Conservation (phyloP, 2,888 invertebrate species). For the Scaptomyza polygonia region DNA sequence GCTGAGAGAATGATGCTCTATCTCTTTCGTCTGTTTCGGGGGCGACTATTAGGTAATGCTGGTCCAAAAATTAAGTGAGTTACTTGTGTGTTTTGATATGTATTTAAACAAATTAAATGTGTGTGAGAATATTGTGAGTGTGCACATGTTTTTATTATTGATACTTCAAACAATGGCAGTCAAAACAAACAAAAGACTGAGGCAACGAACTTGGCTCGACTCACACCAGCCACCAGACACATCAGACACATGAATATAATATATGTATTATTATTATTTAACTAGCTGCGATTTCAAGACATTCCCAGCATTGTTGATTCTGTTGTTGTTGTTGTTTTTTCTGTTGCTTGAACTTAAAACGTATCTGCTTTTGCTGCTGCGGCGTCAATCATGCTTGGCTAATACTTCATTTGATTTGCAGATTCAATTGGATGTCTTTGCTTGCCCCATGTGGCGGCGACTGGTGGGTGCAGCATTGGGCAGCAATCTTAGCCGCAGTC, state of each 20-base stretch:
- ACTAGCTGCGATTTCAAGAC: slow-evolving; percentile 67
- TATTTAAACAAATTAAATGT: slow-evolving; percentile 71
- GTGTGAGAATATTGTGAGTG: slow-evolving; percentile 46
- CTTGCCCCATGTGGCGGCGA: slow-evolving; percentile 49
- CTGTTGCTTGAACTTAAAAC: slow-evolving; percentile 17
- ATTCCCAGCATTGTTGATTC: slow-evolving; percentile 75
- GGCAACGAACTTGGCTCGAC: slow-evolving; percentile 62
- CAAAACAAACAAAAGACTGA: slow-evolving; percentile 71
- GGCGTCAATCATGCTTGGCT: slow-evolving; percentile 53
- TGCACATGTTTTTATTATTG: slow-evolving; percentile 58
- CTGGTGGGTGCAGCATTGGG: slow-evolving; percentile 52
- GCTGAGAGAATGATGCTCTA: slow-evolving; percentile 46
- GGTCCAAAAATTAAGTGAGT: slow-evolving; percentile 67
- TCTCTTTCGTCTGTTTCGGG: neutral
- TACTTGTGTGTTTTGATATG: slow-evolving; percentile 54
- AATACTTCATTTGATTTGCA: slow-evolving; percentile 58
- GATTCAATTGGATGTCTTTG: slow-evolving; percentile 43
- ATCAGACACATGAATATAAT: slow-evolving; percentile 36
- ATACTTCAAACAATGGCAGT: slow-evolving; percentile 46
- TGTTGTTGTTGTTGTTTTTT: slow-evolving; percentile 14
- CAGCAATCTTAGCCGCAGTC: slow-evolving; percentile 21
- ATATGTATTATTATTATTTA: slow-evolving; percentile 64
- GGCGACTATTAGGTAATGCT: slow-evolving; percentile 38
- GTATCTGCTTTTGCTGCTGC: slow-evolving; percentile 32
- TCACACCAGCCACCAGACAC: slow-evolving; percentile 23